These are phyloP conservation scores for Tangara arthus DNA, from an alignment of 2,797 vertebrate genomes.

Conservation along the genomic window DNA sequence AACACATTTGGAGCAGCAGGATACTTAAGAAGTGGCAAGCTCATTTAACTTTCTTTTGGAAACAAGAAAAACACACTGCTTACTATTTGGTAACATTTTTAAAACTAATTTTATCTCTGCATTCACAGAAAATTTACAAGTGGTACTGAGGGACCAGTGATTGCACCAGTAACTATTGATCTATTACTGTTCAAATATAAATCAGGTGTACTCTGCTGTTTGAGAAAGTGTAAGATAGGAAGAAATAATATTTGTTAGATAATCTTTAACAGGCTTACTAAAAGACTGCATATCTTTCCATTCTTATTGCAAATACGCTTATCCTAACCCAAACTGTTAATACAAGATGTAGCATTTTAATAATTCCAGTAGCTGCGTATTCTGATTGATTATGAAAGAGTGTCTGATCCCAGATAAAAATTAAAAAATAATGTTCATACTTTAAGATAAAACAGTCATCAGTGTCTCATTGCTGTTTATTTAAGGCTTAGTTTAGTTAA, in stretches of 20 bases:
- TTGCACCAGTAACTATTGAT: background rate
- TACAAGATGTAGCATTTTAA: background rate
- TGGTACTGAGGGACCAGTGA: background rate
- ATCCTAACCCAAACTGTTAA: background rate
- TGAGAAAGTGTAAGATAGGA: background rate
- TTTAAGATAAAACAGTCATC: background rate
- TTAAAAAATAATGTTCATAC: background rate
- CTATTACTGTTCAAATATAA: slow-evolving; percentile 38
- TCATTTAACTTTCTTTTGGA: background rate
- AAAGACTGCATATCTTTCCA: background rate
- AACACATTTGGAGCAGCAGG: background rate
- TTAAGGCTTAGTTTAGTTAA: slow-evolving; percentile 4
- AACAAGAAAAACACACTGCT: background rate
- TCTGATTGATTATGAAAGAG: background rate
- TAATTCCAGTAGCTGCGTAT: background rate
- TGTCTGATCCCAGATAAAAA: background rate
- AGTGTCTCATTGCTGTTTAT: slow-evolving; percentile 25
- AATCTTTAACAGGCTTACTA: background rate
- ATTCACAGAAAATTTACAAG: slow-evolving; percentile 35
- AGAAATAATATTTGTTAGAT: slow-evolving; percentile 2
- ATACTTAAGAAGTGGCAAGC: background rate
- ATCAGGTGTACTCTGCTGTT: background rate
- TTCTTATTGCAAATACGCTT: background rate
- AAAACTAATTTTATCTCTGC: background rate
- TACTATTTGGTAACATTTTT: background rate